Percentiles rank a stretch among this genome's conserved stretches.
phyloP scores from a whole-genome alignment of 2,888 invertebrate species.

The Peribatodes rhomboidaria region DNA sequence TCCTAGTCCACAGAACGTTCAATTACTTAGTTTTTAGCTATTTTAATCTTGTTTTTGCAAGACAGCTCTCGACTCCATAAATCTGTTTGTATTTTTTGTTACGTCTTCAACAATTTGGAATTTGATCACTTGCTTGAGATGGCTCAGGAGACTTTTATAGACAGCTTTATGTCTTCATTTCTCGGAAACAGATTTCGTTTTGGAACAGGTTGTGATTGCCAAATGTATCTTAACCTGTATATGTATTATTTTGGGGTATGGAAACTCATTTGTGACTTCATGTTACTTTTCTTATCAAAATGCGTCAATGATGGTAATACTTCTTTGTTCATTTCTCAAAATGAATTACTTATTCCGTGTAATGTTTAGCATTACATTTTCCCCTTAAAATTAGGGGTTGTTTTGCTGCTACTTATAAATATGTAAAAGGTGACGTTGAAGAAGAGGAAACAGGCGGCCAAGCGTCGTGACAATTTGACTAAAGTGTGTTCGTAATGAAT shows the following conservation, averaged over 20 bases:
- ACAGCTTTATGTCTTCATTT: constrained; percentile 22
- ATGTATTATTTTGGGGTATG: background rate
- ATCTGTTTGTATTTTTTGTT: constrained; percentile 30
- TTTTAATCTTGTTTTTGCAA: constrained; percentile 37
- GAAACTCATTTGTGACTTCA: constrained; percentile 1
- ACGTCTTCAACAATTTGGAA: constrained; percentile 14
- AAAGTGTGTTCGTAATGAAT: constrained; percentile 7
- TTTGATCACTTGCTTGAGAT: constrained; percentile 20
- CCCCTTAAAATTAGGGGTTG: constrained; percentile 23
- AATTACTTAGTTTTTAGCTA: constrained; percentile 34
- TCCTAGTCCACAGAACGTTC: constrained; percentile 23
- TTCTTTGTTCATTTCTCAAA: constrained; percentile 19
- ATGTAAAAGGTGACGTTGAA: constrained; percentile 32
- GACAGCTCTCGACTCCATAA: constrained; percentile 19
- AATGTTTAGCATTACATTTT: constrained; percentile 23
- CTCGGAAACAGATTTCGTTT: constrained; percentile 23
- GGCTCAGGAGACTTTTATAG: constrained; percentile 13
- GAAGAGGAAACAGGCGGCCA: constrained; percentile 20
- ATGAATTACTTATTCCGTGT: constrained; percentile 30
- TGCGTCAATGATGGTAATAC: constrained; percentile 1
- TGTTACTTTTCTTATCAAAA: background rate
- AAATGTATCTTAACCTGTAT: background rate
- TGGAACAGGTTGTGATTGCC: constrained; percentile 18
- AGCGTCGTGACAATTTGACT: constrained; percentile 19
- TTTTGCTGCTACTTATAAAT: constrained; percentile 32